Evolutionary conservation across 2,888 invertebrate genomes (phyloP).

Genomic region (Byasa hedistus): DNA sequence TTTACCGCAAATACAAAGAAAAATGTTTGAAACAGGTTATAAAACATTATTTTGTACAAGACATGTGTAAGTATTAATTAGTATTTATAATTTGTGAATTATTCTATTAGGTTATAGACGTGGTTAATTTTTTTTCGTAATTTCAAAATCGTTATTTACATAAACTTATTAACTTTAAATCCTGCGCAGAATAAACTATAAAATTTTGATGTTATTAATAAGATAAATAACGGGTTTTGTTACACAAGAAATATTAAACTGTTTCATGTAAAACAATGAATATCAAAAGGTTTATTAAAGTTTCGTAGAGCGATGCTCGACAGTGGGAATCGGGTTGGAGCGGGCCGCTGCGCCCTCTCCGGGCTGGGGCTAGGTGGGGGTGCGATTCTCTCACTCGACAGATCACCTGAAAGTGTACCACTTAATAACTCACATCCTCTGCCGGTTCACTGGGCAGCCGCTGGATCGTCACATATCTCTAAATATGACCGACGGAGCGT

Average conservation of each 20-base stretch:
- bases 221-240: background rate
- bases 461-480: constrained; percentile 78
- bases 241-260: background rate
- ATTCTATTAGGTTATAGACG: no score
- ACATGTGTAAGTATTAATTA: no score
- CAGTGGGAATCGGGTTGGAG: constrained; percentile 41
- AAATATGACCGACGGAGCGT: constrained; percentile 75
- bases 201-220: background rate
- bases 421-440: constrained; percentile 78
- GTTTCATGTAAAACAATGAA: constrained; percentile 16
- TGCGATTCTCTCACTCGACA: constrained; percentile 77
- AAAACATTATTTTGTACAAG: no score
- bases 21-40: background rate
- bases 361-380: constrained; percentile 40
- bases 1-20: background rate
- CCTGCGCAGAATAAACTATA: background rate
- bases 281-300: constrained; percentile 18
- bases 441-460: constrained; percentile 77
- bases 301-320: constrained; percentile 38
- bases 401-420: constrained; percentile 79
- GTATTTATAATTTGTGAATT: no score
- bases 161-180: no score
- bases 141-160: no score
- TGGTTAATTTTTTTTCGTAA: background rate
- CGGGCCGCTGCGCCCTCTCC: constrained; percentile 37